A percentile compares a stretch with the other conserved stretches of the same genome.
phyloP scores from a whole-genome alignment of 2,113 vertebrate species.

The Pseudolaguvia tuberculata region DNA sequence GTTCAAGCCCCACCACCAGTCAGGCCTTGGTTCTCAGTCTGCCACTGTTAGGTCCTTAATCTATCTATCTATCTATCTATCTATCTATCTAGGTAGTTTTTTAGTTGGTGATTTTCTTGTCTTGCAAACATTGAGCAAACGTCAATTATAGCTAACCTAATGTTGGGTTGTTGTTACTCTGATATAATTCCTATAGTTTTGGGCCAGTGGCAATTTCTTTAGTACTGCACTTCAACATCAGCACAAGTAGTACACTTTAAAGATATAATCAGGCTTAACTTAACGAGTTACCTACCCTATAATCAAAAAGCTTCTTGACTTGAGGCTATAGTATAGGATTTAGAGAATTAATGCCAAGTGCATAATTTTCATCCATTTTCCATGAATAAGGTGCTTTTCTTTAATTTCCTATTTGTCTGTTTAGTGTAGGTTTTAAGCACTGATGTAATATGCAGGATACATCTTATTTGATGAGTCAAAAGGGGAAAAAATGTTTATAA shows the following conservation, averaged over 20 bases:
- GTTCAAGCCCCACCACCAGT: no score
- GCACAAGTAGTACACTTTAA: no score
- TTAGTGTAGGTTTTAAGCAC: neutral
- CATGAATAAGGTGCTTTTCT: neutral
- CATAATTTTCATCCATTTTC: neutral
- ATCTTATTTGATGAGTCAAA: slow-evolving; percentile 25
- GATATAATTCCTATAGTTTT: neutral
- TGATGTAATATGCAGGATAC: slow-evolving; percentile 2
- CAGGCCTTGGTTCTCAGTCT: no score
- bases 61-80: neutral
- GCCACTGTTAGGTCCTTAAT: no score
- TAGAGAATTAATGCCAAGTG: neutral
- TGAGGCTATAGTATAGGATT: neutral
- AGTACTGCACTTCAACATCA: no score
- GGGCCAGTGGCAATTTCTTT: neutral
- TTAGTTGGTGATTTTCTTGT: no score
- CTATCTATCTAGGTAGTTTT: neutral
- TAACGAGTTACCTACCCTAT: neutral
- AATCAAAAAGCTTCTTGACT: neutral
- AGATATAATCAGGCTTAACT: neutral
- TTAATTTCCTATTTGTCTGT: neutral
- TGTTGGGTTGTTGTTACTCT: no score
- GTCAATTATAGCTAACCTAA: no score
- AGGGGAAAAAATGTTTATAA: slow-evolving; percentile 41
- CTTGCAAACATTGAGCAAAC: no score